Conservation (phyloP, 1,140 invertebrate genomes). For the Drosophila prosaltans region DNA sequence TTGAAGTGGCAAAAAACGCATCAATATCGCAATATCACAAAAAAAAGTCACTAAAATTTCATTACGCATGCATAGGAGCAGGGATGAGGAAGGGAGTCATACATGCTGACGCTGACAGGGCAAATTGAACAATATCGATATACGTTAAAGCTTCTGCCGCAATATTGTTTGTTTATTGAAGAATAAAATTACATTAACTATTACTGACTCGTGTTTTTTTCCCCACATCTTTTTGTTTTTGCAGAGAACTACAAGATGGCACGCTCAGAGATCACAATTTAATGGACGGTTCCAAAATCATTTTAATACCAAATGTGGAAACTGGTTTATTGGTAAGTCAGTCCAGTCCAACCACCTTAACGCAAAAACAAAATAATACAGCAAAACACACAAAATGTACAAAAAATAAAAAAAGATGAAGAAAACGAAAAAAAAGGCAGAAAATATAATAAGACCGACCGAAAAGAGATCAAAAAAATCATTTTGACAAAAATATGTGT, state of each 20-base stretch:
- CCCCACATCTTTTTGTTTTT: constrained; percentile 76
- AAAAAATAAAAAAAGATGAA: neutral
- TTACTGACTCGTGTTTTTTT: constrained; percentile 7
- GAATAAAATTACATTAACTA: neutral
- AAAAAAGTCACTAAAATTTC: constrained; percentile 47
- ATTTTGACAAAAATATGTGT: neutral
- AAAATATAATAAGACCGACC: neutral
- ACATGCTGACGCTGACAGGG: constrained; percentile 42
- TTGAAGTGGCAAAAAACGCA: constrained; percentile 61
- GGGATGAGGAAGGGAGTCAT: neutral
- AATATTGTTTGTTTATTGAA: constrained; percentile 5
- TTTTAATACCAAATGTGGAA: constrained; percentile 95
- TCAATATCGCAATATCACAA: constrained; percentile 22
- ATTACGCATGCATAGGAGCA: constrained; percentile 58
- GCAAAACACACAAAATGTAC: too few relatives aligned
- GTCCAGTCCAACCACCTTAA: constrained; percentile 15
- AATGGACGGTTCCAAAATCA: constrained; percentile 93
- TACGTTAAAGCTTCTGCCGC: neutral
- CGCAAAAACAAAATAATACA: neutral
- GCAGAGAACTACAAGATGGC: constrained; percentile 94
- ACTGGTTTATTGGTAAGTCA: constrained; percentile 95
- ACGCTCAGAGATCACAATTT: constrained; percentile 93
- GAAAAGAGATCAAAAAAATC: constrained; percentile 10
- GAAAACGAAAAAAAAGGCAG: neutral
- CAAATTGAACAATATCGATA: constrained; percentile 41